Conservation (phyloP, 2,888 invertebrate species). For the Hydriomena furcata region DNA sequence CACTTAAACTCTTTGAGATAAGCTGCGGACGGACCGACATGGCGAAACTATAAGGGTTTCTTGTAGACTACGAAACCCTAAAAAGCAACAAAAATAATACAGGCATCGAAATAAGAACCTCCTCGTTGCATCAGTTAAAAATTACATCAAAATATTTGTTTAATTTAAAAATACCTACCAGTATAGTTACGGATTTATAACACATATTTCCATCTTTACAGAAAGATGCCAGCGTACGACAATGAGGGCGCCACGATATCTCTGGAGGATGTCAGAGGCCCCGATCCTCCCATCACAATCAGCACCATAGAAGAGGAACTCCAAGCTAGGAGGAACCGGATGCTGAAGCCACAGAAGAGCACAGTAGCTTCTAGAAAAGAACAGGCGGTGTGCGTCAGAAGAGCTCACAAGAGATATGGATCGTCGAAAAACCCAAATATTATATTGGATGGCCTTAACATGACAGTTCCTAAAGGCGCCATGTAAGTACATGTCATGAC, state of each 20-base stretch:
- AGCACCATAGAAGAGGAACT: slow-evolving; percentile 64
- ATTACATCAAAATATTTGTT: too few species aligned
- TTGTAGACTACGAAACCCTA: too few species aligned
- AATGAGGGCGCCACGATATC: slow-evolving; percentile 78
- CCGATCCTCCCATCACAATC: slow-evolving; percentile 53
- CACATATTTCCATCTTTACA: slow-evolving; percentile 6
- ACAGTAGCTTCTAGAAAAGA: slow-evolving; percentile 88
- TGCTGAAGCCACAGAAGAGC: slow-evolving; percentile 85
- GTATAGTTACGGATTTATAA: too few species aligned
- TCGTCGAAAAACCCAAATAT: slow-evolving; percentile 90
- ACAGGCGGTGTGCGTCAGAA: slow-evolving; percentile 92
- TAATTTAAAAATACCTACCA: too few species aligned
- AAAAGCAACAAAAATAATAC: too few species aligned
- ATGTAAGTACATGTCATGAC: slow-evolving; percentile 84
- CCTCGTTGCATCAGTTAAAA: too few species aligned
- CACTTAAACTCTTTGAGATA: too few species aligned
- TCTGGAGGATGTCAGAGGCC: slow-evolving; percentile 68
- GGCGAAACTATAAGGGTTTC: too few species aligned
- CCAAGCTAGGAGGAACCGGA: slow-evolving; percentile 54
- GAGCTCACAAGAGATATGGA: slow-evolving; percentile 94
- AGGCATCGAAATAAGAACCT: too few species aligned
- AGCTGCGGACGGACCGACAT: too few species aligned
- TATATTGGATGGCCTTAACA: slow-evolving; percentile 93
- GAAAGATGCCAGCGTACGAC: slow-evolving; percentile 76
- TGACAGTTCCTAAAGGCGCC: slow-evolving; percentile 95